phyloP scores from a whole-genome alignment of 2,113 vertebrate species.

The Odontesthes bonariensis region DNA sequence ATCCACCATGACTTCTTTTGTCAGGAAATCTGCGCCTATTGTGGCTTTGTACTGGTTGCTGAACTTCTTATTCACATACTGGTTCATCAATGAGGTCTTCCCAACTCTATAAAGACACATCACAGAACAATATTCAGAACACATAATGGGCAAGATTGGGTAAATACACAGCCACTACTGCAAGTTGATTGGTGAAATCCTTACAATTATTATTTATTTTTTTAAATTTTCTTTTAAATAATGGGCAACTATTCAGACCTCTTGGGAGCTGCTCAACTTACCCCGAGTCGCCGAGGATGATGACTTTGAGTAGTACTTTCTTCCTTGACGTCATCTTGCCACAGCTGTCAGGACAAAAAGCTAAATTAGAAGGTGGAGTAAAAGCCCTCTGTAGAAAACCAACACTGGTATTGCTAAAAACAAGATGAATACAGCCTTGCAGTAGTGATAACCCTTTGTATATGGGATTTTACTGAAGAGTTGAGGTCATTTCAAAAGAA shows the following conservation, averaged over 20 bases:
- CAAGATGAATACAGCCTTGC: background rate
- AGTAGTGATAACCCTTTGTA: background rate
- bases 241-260: background rate
- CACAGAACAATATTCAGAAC: constrained; percentile 19
- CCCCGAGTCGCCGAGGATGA: constrained; percentile 83
- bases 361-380: background rate
- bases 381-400: background rate
- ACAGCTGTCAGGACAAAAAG: constrained; percentile 51
- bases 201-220: too few species aligned
- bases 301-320: constrained; percentile 84
- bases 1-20: constrained; percentile 98
- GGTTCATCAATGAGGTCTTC: constrained; percentile 97
- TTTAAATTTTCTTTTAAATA: background rate
- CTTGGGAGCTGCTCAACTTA: constrained; percentile 48
- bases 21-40: constrained; percentile 96
- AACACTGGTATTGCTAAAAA: background rate
- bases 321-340: constrained; percentile 82
- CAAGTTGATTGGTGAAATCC: background rate
- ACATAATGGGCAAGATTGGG: background rate
- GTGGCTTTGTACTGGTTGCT: constrained; percentile 99
- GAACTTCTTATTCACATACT: constrained; percentile 99
- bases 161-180: background rate
- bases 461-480: background rate
- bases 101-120: constrained; percentile 85
- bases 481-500: background rate